Percentiles rank a stretch among this genome's conserved stretches.
These are phyloP conservation scores for Erebia palarica DNA, from an alignment of 2,888 invertebrate species.

Conservation along the genomic window DNA sequence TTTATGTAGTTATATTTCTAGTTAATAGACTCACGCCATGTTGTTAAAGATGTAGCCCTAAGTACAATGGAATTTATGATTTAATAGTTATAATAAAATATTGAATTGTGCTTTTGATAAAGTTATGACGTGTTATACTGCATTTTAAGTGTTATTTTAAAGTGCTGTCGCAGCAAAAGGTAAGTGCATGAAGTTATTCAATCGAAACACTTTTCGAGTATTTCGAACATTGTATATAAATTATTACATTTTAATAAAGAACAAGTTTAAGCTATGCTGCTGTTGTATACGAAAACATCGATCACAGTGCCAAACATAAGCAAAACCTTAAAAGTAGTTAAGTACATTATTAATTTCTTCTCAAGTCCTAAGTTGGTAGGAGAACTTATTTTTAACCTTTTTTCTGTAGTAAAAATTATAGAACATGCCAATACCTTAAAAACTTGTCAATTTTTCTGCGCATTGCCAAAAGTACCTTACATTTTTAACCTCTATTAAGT, in stretches of 20 bases:
- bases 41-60: slow-evolving; percentile 40
- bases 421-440: too few relatives aligned
- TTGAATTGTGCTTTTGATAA: slow-evolving; percentile 45
- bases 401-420: too few relatives aligned
- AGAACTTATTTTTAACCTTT: too few relatives aligned
- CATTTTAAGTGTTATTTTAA: slow-evolving; percentile 37
- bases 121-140: slow-evolving; percentile 55
- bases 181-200: slow-evolving; percentile 33
- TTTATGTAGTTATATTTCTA: slow-evolving; percentile 27
- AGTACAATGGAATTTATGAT: slow-evolving; percentile 51
- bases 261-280: not conserved
- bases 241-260: not conserved
- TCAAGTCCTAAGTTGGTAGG: too few relatives aligned
- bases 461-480: too few relatives aligned
- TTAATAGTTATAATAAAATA: slow-evolving; percentile 45
- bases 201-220: slow-evolving; percentile 8
- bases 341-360: too few relatives aligned
- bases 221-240: not conserved
- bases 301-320: too few relatives aligned
- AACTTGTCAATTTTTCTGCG: too few relatives aligned
- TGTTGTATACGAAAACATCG: not conserved
- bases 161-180: slow-evolving; percentile 34
- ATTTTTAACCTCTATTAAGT: too few relatives aligned
- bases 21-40: slow-evolving; percentile 31
- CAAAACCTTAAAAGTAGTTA: too few relatives aligned